phyloP scores from a whole-genome alignment of 2,797 vertebrate genomes.

The Hydrophis major region DNA sequence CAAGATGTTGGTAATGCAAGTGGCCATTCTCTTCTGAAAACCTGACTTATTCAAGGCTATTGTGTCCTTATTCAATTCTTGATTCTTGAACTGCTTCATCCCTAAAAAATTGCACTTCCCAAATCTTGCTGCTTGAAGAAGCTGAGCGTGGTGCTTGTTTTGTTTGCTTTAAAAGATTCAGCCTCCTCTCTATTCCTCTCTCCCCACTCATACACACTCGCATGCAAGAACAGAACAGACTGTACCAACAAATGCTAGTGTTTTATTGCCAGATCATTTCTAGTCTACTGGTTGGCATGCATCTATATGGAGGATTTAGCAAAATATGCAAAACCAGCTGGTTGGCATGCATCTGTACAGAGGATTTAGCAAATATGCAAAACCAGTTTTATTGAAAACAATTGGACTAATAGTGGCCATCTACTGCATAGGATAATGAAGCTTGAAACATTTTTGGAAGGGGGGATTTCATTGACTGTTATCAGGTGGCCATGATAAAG shows the following conservation, averaged over 20 bases:
- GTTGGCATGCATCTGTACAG: conserved; percentile 12
- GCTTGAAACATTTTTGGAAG: fast-evolving
- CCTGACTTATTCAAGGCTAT: not conserved
- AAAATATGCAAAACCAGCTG: not conserved
- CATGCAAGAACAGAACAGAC: not conserved
- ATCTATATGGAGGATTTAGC: not conserved
- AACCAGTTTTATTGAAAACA: not conserved
- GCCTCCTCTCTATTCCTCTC: not conserved
- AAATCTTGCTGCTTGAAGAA: not conserved
- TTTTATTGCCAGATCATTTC: not conserved
- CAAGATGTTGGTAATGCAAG: not conserved
- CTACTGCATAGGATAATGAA: not conserved
- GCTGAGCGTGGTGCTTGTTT: conserved; percentile 6
- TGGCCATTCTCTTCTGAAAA: not conserved
- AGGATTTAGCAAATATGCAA: fast-evolving
- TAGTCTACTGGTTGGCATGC: not conserved
- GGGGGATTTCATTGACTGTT: not conserved
- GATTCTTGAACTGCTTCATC: not conserved
- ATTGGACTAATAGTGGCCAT: not conserved
- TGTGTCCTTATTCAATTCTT: not conserved
- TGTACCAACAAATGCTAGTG: conserved; percentile 5
- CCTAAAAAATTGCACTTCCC: not conserved
- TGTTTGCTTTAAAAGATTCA: conserved; percentile 20
- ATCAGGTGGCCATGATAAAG: not conserved
- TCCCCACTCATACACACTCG: not conserved